Percentiles rank a stretch among this genome's conserved stretches.
These are phyloP conservation scores for Phragmatobia fuliginosa DNA, from an alignment of 2,888 invertebrate species.

Conservation along the genomic window DNA sequence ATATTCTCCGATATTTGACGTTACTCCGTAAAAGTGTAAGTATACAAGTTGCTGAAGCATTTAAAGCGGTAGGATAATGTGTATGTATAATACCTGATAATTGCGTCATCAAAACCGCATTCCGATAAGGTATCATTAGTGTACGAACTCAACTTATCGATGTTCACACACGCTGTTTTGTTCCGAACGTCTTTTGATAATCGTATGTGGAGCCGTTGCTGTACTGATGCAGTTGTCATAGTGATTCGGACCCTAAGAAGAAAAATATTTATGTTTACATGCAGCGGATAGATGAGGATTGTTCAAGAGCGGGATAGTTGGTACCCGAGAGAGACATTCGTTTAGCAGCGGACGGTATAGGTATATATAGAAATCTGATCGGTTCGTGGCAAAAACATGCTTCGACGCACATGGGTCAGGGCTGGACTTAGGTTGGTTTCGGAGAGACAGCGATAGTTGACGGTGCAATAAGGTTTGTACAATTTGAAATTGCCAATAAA, in stretches of 20 bases:
- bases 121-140: background rate
- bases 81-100: background rate
- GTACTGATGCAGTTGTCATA: background rate
- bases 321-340: too few relatives aligned
- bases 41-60: too few relatives aligned
- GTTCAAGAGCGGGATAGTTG: too few relatives aligned
- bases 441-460: too few relatives aligned
- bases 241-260: conserved; percentile 9
- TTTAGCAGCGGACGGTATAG: too few relatives aligned
- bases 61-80: background rate
- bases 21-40: background rate
- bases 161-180: background rate
- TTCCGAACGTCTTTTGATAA: background rate
- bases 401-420: too few relatives aligned
- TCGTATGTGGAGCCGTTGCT: background rate
- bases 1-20: background rate
- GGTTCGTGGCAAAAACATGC: too few relatives aligned
- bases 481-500: too few relatives aligned
- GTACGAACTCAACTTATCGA: background rate
- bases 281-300: too few relatives aligned
- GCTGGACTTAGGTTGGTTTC: too few relatives aligned
- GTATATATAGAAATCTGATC: too few relatives aligned
- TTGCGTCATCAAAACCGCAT: background rate
- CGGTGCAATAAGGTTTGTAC: too few relatives aligned
- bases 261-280: background rate